A percentile compares a stretch with the other conserved stretches of the same genome.
Conservation (phyloP, 1,140 invertebrate genomes). For the Ganaspis sp. region DNA sequence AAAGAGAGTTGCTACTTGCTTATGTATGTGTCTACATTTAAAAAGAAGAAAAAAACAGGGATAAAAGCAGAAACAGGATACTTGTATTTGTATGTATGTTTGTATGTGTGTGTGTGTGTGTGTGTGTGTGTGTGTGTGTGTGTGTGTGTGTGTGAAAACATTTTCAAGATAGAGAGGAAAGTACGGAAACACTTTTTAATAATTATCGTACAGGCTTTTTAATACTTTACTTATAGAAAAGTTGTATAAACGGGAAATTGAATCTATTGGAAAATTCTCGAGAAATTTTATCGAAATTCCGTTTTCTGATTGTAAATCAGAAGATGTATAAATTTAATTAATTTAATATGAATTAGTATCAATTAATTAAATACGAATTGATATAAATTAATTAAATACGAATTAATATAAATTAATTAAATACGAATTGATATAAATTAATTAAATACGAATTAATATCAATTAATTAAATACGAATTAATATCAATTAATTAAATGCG, state of each 20-base stretch:
- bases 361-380: too few relatives aligned
- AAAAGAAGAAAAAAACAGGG: background rate
- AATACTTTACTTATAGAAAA: background rate
- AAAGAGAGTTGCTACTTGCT: constrained; percentile 35
- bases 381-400: too few relatives aligned
- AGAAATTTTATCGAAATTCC: background rate
- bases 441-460: too few relatives aligned
- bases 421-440: too few relatives aligned
- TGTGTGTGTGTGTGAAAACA: constrained; percentile 34
- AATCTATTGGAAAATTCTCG: too few relatives aligned
- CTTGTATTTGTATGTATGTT: constrained; percentile 14
- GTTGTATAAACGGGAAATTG: too few relatives aligned
- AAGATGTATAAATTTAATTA: background rate
- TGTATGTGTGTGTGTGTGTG: constrained; percentile 32
- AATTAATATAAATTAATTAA: too few relatives aligned
- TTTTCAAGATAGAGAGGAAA: constrained; percentile 29
- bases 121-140: constrained; percentile 32
- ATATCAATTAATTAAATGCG: too few relatives aligned
- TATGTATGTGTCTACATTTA: constrained; percentile 58
- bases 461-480: too few relatives aligned
- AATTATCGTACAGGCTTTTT: constrained; percentile 3
- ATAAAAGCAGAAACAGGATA: constrained; percentile 13
- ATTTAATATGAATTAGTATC: background rate
- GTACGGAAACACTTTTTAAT: background rate
- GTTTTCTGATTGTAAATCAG: background rate